Percentiles rank a stretch among this genome's conserved stretches.
Conservation (phyloP, 2,797 vertebrate genomes). For the Anguilla marmorata region DNA sequence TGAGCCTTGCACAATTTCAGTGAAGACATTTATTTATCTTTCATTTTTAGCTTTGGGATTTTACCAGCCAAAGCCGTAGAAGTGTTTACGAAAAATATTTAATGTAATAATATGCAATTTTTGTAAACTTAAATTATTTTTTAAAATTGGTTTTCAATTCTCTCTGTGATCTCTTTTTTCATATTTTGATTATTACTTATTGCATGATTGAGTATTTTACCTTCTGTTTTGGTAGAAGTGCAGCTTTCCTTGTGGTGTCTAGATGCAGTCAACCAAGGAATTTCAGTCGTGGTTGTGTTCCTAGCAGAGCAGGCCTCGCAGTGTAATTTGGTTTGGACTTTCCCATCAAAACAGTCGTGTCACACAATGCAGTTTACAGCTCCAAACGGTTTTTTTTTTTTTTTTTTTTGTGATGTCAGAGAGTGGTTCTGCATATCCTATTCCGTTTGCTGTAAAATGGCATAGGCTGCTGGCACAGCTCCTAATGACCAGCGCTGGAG, state of each 20-base stretch:
- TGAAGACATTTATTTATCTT: constrained; percentile 61
- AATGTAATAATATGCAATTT: constrained; percentile 44
- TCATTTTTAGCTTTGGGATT: constrained; percentile 58
- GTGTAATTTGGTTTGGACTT: constrained; percentile 44
- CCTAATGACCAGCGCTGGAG: constrained; percentile 54
- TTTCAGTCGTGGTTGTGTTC: constrained; percentile 65
- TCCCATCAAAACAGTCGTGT: constrained; percentile 51
- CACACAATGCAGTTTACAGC: constrained; percentile 56
- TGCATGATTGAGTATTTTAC: constrained; percentile 33
- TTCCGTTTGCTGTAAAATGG: constrained; percentile 69
- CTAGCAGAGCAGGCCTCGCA: constrained; percentile 61
- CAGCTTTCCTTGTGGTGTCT: constrained; percentile 57
- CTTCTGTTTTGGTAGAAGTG: constrained; percentile 52
- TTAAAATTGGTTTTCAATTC: constrained; percentile 38
- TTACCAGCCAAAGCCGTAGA: constrained; percentile 61
- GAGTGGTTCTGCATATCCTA: constrained; percentile 67
- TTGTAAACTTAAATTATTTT: constrained; percentile 48
- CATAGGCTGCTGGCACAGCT: constrained; percentile 63
- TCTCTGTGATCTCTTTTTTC: constrained; percentile 42
- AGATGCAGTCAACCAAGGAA: constrained; percentile 59
- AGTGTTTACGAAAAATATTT: constrained; percentile 68
- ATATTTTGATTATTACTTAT: constrained; percentile 35
- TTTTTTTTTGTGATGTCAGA: constrained; percentile 61
- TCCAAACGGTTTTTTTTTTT: constrained; percentile 58
- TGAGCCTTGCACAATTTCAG: constrained; percentile 59